phyloP scores from a whole-genome alignment of 1,140 invertebrate species.

The Xylocopa sonorina region DNA sequence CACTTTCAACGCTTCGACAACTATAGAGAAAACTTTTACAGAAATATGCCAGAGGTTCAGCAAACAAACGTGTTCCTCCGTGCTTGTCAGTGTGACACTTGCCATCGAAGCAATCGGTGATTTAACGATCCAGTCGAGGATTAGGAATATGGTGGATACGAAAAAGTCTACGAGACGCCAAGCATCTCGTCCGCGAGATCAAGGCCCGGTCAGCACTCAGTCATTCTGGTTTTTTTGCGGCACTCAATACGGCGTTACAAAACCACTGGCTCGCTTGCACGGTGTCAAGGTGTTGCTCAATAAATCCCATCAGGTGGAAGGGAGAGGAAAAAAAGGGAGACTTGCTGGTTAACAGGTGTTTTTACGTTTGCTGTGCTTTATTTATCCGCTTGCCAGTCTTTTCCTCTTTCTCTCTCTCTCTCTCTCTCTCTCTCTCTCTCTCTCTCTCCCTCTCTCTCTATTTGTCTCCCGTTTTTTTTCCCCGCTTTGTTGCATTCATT shows the following conservation, averaged over 20 bases:
- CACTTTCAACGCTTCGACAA: too few species aligned
- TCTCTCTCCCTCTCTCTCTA: not conserved
- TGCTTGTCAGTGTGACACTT: not conserved
- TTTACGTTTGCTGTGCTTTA: not conserved
- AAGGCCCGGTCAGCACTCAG: slow-evolving; percentile 35
- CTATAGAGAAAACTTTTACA: too few species aligned
- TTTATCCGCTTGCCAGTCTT: not conserved
- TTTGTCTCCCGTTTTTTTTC: too few species aligned
- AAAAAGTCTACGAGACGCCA: not conserved
- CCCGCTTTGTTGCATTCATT: too few species aligned
- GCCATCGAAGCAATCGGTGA: not conserved
- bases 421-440: not conserved
- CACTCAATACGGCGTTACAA: not conserved
- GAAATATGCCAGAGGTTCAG: not conserved
- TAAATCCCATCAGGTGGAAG: not conserved
- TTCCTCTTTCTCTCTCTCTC: not conserved
- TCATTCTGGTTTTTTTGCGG: slow-evolving; percentile 23
- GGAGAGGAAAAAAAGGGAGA: not conserved
- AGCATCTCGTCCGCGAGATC: slow-evolving; percentile 15
- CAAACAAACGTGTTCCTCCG: not conserved
- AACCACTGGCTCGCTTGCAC: slow-evolving; percentile 1
- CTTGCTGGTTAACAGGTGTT: slow-evolving; percentile 1
- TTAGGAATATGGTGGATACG: not conserved
- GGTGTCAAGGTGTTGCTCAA: slow-evolving; percentile 30
- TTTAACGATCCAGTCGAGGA: not conserved